Evolutionary conservation across 2,797 vertebrate genomes (phyloP).

Genomic region (Halcyon leucocephala): DNA sequence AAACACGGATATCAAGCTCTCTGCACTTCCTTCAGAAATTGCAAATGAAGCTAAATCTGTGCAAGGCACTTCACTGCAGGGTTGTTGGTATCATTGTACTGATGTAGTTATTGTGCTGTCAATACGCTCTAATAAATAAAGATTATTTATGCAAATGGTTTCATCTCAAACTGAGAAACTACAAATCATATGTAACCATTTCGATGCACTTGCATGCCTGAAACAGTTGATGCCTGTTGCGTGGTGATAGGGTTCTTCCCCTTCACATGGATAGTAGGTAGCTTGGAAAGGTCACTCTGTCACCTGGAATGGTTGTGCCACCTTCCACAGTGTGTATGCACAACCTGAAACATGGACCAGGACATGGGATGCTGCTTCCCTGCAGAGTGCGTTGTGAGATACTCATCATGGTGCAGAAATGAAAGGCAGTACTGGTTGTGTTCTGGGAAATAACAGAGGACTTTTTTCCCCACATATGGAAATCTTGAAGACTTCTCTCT

Average conservation of each 20-base stretch:
- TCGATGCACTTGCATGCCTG: not conserved
- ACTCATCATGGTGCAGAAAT: accelerated
- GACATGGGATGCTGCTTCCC: not conserved
- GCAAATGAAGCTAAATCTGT: not conserved
- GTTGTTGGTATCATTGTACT: not conserved
- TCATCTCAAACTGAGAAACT: not conserved
- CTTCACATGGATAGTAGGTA: not conserved
- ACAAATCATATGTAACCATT: not conserved
- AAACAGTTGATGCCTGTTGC: not conserved
- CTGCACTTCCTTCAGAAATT: not conserved
- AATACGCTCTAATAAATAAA: not conserved
- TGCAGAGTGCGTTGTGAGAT: not conserved
- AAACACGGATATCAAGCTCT: not conserved
- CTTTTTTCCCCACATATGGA: not conserved
- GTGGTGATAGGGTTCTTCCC: not conserved
- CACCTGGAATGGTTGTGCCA: not conserved
- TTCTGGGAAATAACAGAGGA: not conserved
- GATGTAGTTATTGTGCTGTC: not conserved
- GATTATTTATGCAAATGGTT: not conserved
- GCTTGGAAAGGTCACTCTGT: not conserved
- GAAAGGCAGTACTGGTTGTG: not conserved
- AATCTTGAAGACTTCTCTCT: not conserved
- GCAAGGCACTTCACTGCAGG: not conserved
- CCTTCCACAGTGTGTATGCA: not conserved
- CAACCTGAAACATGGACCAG: not conserved